phyloP scores from a whole-genome alignment of 1,140 invertebrate species.

The Tetranychus cinnabarinus region DNA sequence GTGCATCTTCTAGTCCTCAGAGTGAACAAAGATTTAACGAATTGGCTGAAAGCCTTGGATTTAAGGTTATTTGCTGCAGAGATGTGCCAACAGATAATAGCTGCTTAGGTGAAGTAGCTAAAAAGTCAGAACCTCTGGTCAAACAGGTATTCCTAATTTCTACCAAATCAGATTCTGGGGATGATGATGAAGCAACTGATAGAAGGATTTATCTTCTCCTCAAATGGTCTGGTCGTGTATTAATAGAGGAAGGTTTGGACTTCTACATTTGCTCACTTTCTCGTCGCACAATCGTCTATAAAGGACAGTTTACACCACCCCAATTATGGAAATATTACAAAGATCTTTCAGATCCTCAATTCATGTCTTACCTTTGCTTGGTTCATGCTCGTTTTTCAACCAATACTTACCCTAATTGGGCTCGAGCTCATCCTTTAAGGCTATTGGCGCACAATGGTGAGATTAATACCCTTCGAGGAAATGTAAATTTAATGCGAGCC shows the following conservation, averaged over 20 bases:
- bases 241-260: constrained; percentile 47
- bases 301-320: constrained; percentile 83
- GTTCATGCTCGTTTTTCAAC: constrained; percentile 95
- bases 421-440: constrained; percentile 91
- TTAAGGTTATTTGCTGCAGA: constrained; percentile 67
- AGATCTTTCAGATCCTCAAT: constrained; percentile 48
- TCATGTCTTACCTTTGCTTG: constrained; percentile 76
- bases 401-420: constrained; percentile 98
- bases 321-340: constrained; percentile 71
- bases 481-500: constrained; percentile 95
- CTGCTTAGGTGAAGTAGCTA: constrained; percentile 66
- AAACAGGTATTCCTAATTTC: constrained; percentile 64
- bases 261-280: constrained; percentile 95
- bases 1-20: constrained; percentile 50
- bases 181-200: constrained; percentile 25
- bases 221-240: constrained; percentile 69
- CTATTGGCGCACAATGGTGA: constrained; percentile 97
- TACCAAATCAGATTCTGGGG: not conserved
- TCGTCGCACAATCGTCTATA: constrained; percentile 73
- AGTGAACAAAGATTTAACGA: constrained; percentile 54
- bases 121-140: constrained; percentile 79
- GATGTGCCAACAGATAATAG: constrained; percentile 63
- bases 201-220: constrained; percentile 70
- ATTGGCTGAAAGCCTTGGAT: constrained; percentile 49
- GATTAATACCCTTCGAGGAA: constrained; percentile 93